Base-by-base conservation (phyloP, 1,140 invertebrate genomes). In the Drosophila oshimai region DNA sequence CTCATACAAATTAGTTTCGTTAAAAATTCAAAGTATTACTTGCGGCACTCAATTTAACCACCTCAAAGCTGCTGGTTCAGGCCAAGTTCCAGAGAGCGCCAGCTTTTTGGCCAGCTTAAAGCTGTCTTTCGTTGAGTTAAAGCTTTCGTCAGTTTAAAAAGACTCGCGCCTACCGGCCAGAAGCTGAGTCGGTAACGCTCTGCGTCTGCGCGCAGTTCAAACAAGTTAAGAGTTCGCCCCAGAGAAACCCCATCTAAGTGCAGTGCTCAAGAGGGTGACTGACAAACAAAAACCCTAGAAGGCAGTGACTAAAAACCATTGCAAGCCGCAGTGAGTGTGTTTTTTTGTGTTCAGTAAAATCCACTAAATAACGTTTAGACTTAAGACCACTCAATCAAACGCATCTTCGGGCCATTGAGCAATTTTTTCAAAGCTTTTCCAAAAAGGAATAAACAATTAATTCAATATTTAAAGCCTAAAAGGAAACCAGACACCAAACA, bases 191-290 rank as follows among this genome's bases (percentile, higher is more conserved):
- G 75, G 68, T 69, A 62, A 87, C 76, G 75, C 57, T 86, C 80
- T 84, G 80, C 80, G 80, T 80, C 74, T 86, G 75, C 75, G 81
- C 81, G 80, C 80, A 84, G 75, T 84, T 79, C 72, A n/a, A 84
- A 77, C 51, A 73, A 71, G 70, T 42, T 53, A 57, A 33, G 31
- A 60, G 20, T 55, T 18, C 49, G 2, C 13, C 20, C n/a, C n/a
- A n/a, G n/a, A 60, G 17, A 6, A 55, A 50, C 13, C 6, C 44
- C 22, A 28, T 46, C 17, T 46, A n/a, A 51, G 31, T 57, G 28
- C 44, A 74, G 69, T 65, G 41, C 41, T 53, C 7, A 5, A 46
- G 17, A 54, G 39, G 34, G 22, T 49, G 13, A 75, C 29, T 26
- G 1, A 15, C 6, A 44, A 2, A 15, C 6, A 44, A 45, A 71